Conservation (phyloP, 2,888 invertebrate species). For the Pherbina coryleti region DNA sequence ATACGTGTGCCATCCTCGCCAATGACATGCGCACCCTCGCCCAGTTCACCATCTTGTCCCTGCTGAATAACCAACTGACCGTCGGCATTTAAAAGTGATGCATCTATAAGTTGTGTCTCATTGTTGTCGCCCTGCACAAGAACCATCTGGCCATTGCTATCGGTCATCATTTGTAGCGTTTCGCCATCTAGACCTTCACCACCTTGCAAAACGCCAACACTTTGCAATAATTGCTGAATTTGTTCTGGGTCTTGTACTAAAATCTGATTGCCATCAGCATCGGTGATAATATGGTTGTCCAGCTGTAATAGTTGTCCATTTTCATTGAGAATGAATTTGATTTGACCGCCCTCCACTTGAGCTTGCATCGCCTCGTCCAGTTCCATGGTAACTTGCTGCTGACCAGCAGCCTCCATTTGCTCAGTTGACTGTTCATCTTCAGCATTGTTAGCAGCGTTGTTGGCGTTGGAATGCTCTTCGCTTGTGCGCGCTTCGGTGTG, state of each 20-base stretch:
- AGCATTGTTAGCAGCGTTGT: conserved; percentile 7
- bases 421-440: conserved; percentile 49
- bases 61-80: conserved; percentile 69
- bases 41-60: conserved; percentile 65
- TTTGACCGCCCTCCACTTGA: conserved; percentile 69
- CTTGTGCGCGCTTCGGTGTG: neutral
- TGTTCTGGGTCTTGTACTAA: conserved; percentile 69
- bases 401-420: conserved; percentile 46
- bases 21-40: conserved; percentile 68
- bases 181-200: conserved; percentile 69
- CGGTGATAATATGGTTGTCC: conserved; percentile 69
- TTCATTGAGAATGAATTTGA: conserved; percentile 70
- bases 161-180: conserved; percentile 70
- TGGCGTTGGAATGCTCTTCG: conserved; percentile 19
- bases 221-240: conserved; percentile 69
- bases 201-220: conserved; percentile 68
- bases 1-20: conserved; percentile 69
- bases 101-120: conserved; percentile 69
- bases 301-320: conserved; percentile 69
- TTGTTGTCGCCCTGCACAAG: conserved; percentile 69
- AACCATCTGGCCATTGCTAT: conserved; percentile 69
- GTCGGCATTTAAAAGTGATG: conserved; percentile 68
- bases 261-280: conserved; percentile 70
- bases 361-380: conserved; percentile 69
- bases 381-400: conserved; percentile 69